Evolutionary conservation across 2,797 vertebrate species (phyloP).

Genomic region (Taenioides sp.): DNA sequence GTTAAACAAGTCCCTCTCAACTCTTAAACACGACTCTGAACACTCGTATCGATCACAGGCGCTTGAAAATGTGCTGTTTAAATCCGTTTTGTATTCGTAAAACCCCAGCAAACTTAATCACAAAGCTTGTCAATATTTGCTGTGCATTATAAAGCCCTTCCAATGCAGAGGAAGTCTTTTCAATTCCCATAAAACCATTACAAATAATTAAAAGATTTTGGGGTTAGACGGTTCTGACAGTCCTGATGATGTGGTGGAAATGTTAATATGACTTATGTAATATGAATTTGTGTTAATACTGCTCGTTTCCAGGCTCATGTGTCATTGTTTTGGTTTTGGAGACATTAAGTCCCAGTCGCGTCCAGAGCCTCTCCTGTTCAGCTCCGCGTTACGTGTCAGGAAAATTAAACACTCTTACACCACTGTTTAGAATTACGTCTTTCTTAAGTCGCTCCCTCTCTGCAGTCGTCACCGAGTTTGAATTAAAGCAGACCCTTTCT

Average conservation of each 20-base stretch:
- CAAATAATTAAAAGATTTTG: not conserved
- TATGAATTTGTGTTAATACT: not conserved
- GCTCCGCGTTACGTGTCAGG: not conserved
- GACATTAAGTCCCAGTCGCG: not conserved
- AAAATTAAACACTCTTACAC: not conserved
- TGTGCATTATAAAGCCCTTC: no score
- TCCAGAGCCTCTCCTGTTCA: not conserved
- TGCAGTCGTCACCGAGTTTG: not conserved
- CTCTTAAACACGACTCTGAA: no score
- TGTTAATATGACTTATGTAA: not conserved
- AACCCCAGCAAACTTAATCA: no score
- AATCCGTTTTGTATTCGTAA: no score
- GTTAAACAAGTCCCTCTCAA: no score
- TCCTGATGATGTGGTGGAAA: no score
- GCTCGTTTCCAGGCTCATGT: not conserved
- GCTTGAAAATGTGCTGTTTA: no score
- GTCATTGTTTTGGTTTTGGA: constrained; percentile 2
- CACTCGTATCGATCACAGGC: no score
- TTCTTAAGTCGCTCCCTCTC: not conserved
- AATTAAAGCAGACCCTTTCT: not conserved
- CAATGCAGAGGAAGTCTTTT: no score
- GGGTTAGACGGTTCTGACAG: not conserved
- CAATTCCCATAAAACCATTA: no score
- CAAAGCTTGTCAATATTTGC: no score
- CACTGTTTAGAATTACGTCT: not conserved